phyloP scores from a whole-genome alignment of 2,888 invertebrate species.

The Dromius quadrimaculatus region DNA sequence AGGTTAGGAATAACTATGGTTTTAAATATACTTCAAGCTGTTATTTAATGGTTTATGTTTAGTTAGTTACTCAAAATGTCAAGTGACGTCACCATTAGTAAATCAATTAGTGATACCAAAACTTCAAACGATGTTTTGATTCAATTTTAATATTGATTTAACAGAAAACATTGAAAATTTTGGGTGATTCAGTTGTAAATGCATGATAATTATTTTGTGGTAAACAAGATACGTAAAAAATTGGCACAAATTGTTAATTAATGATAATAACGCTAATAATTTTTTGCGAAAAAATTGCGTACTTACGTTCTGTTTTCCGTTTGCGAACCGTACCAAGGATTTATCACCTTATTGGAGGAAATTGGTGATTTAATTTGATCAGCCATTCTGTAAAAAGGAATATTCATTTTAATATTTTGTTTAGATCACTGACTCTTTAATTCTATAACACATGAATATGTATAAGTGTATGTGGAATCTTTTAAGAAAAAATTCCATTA shows the following conservation, averaged over 20 bases:
- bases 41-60: too few relatives aligned
- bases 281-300: neutral
- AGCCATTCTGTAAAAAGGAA: conserved; percentile 59
- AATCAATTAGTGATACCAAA: too few relatives aligned
- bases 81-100: too few relatives aligned
- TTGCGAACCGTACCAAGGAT: conserved; percentile 61
- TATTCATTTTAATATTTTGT: neutral
- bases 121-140: too few relatives aligned
- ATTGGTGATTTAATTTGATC: conserved; percentile 56
- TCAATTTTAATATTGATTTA: too few relatives aligned
- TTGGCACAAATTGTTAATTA: too few relatives aligned
- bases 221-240: too few relatives aligned
- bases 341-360: conserved; percentile 54
- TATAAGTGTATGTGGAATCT: neutral
- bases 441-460: conserved; percentile 29
- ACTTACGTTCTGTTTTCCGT: conserved; percentile 51
- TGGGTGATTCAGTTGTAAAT: neutral
- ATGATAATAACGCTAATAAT: too few relatives aligned
- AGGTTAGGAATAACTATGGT: too few relatives aligned
- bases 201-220: conserved; percentile 18
- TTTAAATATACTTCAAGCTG: too few relatives aligned
- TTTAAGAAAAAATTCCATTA: neutral
- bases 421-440: conserved; percentile 2
- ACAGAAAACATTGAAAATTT: neutral
- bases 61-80: too few relatives aligned